Evolutionary conservation across 2,797 vertebrate species (phyloP).

Genomic region (Catostomus latipinnis): DNA sequence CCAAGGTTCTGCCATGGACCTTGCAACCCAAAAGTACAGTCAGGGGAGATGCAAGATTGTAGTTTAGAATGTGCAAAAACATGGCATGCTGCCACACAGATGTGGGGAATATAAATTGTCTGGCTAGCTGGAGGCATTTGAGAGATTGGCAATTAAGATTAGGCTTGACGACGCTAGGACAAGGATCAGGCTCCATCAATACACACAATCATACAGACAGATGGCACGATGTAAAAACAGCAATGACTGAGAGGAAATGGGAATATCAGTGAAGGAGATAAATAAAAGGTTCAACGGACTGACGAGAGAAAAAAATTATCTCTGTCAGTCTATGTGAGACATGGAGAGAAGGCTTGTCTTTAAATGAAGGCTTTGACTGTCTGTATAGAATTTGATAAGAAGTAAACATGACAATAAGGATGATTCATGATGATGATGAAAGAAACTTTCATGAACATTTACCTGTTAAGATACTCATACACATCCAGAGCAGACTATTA

Average conservation of each 20-base stretch:
- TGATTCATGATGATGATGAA: no score
- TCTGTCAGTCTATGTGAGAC: neutral
- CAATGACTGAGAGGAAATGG: constrained; percentile 21
- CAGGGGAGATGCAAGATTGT: constrained; percentile 31
- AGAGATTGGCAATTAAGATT: constrained; percentile 61
- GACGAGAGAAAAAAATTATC: neutral
- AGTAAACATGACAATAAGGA: neutral
- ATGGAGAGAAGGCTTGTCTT: no score
- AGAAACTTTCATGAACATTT: no score
- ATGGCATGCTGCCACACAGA: constrained; percentile 59
- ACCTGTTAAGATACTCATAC: no score
- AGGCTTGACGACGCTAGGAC: constrained; percentile 41
- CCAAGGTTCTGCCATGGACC: constrained; percentile 40
- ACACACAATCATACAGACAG: constrained; percentile 38
- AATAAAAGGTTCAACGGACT: no score
- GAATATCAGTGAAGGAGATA: constrained; percentile 25
- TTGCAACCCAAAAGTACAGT: constrained; percentile 36
- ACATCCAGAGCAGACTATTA: no score
- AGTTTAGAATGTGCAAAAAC: constrained; percentile 48
- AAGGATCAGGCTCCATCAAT: constrained; percentile 45
- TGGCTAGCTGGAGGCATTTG: constrained; percentile 55
- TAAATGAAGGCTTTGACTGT: no score
- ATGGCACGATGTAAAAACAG: constrained; percentile 13
- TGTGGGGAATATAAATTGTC: constrained; percentile 45
- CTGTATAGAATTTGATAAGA: neutral